Evolutionary conservation across 2,113 vertebrate species (phyloP), one percentile per base, ranked within the genome.

Genomic region (Calidris pugnax): DNA sequence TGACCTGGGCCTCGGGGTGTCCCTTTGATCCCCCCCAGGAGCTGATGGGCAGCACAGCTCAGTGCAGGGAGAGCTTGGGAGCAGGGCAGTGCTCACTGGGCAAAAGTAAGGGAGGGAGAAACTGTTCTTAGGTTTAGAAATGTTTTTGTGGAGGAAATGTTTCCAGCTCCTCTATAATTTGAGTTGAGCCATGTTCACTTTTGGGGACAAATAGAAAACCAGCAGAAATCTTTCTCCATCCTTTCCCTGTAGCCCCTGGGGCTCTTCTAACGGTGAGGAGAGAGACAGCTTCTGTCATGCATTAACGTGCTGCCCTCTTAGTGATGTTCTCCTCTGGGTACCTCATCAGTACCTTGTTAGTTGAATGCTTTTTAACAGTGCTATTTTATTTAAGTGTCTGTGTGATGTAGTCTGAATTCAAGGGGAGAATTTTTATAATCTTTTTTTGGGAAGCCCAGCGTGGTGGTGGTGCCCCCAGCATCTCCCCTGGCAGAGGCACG

Each of bases 1-100:
- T 74, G 92, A 93, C 59, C 85, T 30, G 39, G 59, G 73, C 56
- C 92, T 88, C n/a, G 16, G 77, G 82, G 64, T 9, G 37, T 94
- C 63, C 71, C 93, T 98, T 97, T 97, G 97, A 96, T 96, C 96
- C 90, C 45, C 60, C 53, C 33, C 3, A 3, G 2, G 12, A 32
- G 62, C 63, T 90, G 87, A 95, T 7, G 17, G 41, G 45, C 89
- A 93, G 87, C 63, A n/a, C 82, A 90, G 59, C 37, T 92, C 8
- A 23, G 62, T 1, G 0, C 67, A 16, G 35, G 60, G 17, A 64
- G 3, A 1, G 3, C 26, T 88, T 53, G 78, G 68, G 76, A 74
- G 39, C 3, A 0, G 11, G 27, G n/a, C n/a, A 53, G 73, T 1
- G 0, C 62, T 72, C 1, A 1, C 47, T 35, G 50, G 60, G 77